Evolutionary conservation across 1,140 invertebrate species (phyloP).

Genomic region (Trichonephila clavipes): DNA sequence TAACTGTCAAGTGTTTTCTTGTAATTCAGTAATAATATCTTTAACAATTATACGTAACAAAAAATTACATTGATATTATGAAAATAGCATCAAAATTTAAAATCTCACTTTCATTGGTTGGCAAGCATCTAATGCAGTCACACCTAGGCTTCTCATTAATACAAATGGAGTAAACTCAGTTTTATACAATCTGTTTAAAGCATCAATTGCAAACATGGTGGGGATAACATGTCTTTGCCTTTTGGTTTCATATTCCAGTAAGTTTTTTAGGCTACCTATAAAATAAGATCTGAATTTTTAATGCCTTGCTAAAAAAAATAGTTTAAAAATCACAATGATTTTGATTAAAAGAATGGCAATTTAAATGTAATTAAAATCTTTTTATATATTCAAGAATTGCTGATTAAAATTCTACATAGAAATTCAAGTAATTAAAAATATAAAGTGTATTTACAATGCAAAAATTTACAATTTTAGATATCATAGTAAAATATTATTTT

Average conservation of each 20-base stretch:
- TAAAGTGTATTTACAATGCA: too few relatives aligned
- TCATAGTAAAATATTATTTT: too few relatives aligned
- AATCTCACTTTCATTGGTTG: constrained; percentile 87
- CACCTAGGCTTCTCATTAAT: constrained; percentile 89
- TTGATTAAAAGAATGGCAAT: too few relatives aligned
- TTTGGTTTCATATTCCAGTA: constrained; percentile 91
- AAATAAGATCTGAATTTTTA: neutral
- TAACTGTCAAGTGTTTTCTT: neutral
- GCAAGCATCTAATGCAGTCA: constrained; percentile 91
- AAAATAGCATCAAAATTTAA: neutral
- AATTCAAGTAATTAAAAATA: too few relatives aligned
- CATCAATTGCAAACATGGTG: constrained; percentile 92
- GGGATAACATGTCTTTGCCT: constrained; percentile 93
- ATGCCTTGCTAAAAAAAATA: too few relatives aligned
- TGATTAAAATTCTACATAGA: too few relatives aligned
- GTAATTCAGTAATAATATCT: too few relatives aligned
- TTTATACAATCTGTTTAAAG: constrained; percentile 91
- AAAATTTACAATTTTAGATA: too few relatives aligned
- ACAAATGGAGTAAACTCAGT: constrained; percentile 89
- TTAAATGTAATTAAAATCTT: too few relatives aligned
- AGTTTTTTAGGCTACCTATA: constrained; percentile 84
- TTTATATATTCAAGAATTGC: too few relatives aligned
- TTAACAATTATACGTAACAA: neutral
- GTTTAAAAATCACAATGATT: too few relatives aligned
- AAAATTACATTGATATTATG: neutral